phyloP scores from a whole-genome alignment of 2,888 invertebrate species.

The Macroteleia sp. region DNA sequence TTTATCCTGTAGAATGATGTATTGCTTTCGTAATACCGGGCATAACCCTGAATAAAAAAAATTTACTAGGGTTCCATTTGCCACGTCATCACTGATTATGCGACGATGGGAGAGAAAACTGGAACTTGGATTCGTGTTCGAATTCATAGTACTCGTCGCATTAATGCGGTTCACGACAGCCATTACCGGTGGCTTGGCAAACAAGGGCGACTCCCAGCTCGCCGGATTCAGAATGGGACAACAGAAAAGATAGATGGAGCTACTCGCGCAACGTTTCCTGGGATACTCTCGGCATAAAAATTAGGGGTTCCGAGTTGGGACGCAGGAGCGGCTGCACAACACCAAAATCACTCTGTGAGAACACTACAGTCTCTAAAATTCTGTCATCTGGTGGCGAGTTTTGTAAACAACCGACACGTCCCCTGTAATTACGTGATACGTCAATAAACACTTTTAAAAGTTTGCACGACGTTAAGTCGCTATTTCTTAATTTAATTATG shows the following conservation, averaged over 20 bases:
- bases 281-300: constrained; percentile 63
- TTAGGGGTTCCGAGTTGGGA: constrained; percentile 52
- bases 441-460: constrained; percentile 38
- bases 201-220: constrained; percentile 67
- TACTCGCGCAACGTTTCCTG: constrained; percentile 44
- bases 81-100: constrained; percentile 47
- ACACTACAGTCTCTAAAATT: constrained; percentile 32
- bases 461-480: no score
- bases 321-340: constrained; percentile 50
- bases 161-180: constrained; percentile 79
- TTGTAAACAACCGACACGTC: constrained; percentile 76
- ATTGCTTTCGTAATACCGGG: constrained; percentile 35
- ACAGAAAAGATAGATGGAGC: constrained; percentile 44
- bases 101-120: constrained; percentile 38
- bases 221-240: constrained; percentile 10
- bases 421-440: constrained; percentile 48
- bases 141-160: constrained; percentile 76
- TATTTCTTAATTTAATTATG: no score
- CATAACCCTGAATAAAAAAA: constrained; percentile 20
- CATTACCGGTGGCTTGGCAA: constrained; percentile 78
- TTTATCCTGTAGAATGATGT: constrained; percentile 15
- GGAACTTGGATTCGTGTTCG: constrained; percentile 63
- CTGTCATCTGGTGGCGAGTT: constrained; percentile 83
- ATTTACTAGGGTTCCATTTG: constrained; percentile 34
- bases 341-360: constrained; percentile 67